These are phyloP conservation scores for Trididemnum nubilum DNA, from an alignment of 23 tunicate species.

Conservation along the genomic window DNA sequence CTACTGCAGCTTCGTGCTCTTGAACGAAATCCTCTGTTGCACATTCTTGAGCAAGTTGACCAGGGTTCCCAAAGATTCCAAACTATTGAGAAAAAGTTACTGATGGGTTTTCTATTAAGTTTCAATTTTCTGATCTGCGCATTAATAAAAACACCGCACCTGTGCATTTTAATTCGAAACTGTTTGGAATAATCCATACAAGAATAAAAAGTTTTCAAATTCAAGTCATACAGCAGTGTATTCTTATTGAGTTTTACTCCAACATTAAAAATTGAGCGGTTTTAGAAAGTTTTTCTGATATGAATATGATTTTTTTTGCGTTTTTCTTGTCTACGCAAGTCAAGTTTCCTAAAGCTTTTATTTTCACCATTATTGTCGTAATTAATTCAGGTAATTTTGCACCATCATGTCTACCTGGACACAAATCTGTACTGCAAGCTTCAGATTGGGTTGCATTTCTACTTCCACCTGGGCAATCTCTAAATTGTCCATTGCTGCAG, in stretches of 20 bases:
- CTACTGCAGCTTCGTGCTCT: not conserved
- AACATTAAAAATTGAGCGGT: too few relatives aligned
- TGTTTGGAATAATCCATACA: too few relatives aligned
- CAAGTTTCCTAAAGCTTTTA: not conserved
- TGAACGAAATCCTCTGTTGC: not conserved
- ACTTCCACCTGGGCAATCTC: not conserved
- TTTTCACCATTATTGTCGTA: not conserved
- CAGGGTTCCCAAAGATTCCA: not conserved
- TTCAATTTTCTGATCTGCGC: too few relatives aligned
- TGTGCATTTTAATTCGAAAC: too few relatives aligned
- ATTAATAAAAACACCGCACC: too few relatives aligned
- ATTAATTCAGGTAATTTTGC: not conserved
- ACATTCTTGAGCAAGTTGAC: not conserved
- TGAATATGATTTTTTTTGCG: too few relatives aligned
- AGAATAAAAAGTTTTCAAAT: too few relatives aligned
- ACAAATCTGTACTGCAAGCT: not conserved
- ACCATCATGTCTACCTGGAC: not conserved
- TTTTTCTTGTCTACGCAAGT: not conserved
- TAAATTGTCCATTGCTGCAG: not conserved
- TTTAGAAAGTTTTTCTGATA: too few relatives aligned
- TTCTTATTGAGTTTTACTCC: too few relatives aligned
- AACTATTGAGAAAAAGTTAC: not conserved
- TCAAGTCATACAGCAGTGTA: too few relatives aligned
- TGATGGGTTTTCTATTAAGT: too few relatives aligned
- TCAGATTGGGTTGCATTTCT: not conserved